phyloP scores from a whole-genome alignment of 2,888 invertebrate species.

The Hirtodrosophila alboralis region DNA sequence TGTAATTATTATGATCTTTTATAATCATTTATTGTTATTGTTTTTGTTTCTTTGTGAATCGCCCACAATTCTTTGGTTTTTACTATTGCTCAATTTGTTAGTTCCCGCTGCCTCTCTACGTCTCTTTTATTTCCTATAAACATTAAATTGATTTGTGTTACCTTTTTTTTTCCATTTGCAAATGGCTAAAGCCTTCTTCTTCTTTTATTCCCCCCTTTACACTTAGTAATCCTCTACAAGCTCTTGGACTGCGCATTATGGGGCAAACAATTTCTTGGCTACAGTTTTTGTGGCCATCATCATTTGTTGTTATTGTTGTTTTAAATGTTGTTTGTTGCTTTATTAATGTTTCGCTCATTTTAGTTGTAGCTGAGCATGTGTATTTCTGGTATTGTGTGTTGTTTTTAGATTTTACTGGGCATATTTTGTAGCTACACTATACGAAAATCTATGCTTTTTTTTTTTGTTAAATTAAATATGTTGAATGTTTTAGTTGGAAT shows the following conservation, averaged over 20 bases:
- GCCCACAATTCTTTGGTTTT: conserved; percentile 52
- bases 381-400: conserved; percentile 42
- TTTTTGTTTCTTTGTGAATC: conserved; percentile 35
- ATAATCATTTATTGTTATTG: conserved; percentile 19
- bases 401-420: conserved; percentile 57
- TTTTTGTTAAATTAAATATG: neutral
- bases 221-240: neutral
- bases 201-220: neutral
- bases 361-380: conserved; percentile 43
- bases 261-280: conserved; percentile 47
- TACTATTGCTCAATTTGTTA: conserved; percentile 14
- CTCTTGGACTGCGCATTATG: no score
- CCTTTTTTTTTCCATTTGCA: conserved; percentile 35
- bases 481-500: neutral
- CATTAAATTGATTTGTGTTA: conserved; percentile 63
- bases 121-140: conserved; percentile 1
- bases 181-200: conserved; percentile 27
- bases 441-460: conserved; percentile 25
- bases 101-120: neutral
- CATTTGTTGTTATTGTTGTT: conserved; percentile 35
- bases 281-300: conserved; percentile 59
- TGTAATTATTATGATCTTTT: conserved; percentile 22
- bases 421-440: conserved; percentile 46
- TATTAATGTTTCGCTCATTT: conserved; percentile 57
- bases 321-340: conserved; percentile 39